Conservation (phyloP, 1,140 invertebrate genomes). For the Achroia grisella region DNA sequence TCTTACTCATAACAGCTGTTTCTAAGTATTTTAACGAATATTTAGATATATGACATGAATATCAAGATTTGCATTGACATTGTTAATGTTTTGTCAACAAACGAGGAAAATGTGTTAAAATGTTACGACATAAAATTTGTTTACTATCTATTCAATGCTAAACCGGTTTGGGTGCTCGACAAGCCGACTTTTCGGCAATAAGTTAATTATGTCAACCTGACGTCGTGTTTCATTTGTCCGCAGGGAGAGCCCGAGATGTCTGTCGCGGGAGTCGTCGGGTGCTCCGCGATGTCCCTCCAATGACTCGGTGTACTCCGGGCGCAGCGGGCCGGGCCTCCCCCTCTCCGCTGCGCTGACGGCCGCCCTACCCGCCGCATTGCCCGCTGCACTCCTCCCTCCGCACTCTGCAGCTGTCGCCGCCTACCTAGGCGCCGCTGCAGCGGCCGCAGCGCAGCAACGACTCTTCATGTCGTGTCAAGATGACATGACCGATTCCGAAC, state of each 20-base stretch:
- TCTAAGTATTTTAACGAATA: too few species aligned
- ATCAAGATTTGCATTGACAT: neutral
- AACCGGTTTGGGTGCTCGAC: too few species aligned
- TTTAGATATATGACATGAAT: too few species aligned
- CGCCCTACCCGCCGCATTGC: slow-evolving; percentile 72
- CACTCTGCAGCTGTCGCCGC: slow-evolving; percentile 86
- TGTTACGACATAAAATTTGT: slow-evolving; percentile 6
- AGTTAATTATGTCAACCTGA: slow-evolving; percentile 17
- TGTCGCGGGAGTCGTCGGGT: slow-evolving; percentile 84
- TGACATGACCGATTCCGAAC: slow-evolving; percentile 74
- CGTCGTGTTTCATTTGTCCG: slow-evolving; percentile 60
- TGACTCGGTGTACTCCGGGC: slow-evolving; percentile 80
- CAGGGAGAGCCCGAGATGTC: slow-evolving; percentile 87
- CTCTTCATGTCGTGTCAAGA: slow-evolving; percentile 84
- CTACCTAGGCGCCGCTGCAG: slow-evolving; percentile 80
- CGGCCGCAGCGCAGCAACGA: slow-evolving; percentile 81
- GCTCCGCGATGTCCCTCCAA: slow-evolving; percentile 79
- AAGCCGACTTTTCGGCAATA: slow-evolving; percentile 6
- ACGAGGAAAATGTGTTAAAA: neutral
- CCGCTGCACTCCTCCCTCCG: slow-evolving; percentile 79
- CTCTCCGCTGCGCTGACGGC: slow-evolving; percentile 69
- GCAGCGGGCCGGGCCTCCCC: slow-evolving; percentile 74
- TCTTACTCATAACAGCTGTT: too few species aligned
- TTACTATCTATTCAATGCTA: slow-evolving; percentile 3
- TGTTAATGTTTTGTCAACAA: neutral